phyloP scores from a whole-genome alignment of 2,113 vertebrate genomes.

The Merops nubicus region DNA sequence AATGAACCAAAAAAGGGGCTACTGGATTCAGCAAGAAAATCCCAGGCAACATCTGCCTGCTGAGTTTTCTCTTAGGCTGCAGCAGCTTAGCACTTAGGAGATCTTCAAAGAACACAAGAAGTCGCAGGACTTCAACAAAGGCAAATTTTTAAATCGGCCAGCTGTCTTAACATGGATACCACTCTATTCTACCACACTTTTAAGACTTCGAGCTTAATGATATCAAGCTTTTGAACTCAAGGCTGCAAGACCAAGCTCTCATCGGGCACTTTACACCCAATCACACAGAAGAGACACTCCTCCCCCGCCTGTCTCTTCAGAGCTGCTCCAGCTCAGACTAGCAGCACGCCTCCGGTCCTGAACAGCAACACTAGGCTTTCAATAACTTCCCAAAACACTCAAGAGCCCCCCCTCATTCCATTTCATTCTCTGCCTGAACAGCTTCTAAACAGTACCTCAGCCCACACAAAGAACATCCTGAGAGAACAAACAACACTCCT shows the following conservation, averaged over 20 bases:
- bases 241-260: background rate
- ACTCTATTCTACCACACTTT: background rate
- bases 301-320: background rate
- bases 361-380: background rate
- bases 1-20: background rate
- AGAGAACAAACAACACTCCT: background rate
- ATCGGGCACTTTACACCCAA: accelerated
- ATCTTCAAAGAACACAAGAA: background rate
- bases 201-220: background rate
- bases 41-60: background rate
- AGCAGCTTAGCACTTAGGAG: background rate
- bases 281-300: background rate
- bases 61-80: background rate
- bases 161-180: background rate
- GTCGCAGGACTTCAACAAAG: background rate
- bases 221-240: background rate
- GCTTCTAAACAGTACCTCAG: background rate
- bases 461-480: background rate
- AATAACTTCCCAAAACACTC: background rate
- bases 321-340: background rate
- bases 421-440: background rate
- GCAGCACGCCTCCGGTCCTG: background rate
- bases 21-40: background rate
- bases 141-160: background rate
- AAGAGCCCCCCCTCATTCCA: too few species aligned